phyloP scores from a whole-genome alignment of 2,888 invertebrate genomes.

The Cerastis rubricosa region DNA sequence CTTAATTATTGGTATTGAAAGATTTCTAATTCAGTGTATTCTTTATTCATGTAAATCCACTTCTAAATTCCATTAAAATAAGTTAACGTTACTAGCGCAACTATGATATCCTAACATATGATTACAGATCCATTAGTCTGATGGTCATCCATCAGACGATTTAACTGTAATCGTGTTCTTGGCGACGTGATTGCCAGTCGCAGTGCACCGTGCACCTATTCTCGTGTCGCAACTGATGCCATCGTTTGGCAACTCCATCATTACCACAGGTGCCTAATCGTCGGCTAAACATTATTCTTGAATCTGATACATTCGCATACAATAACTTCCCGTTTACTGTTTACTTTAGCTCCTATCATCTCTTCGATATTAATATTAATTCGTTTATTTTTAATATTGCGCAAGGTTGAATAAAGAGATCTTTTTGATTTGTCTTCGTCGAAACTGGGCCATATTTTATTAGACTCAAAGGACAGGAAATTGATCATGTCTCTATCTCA shows the following conservation, averaged over 20 bases:
- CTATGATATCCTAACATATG: neutral
- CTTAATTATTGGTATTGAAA: neutral
- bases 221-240: constrained; percentile 58
- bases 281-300: constrained; percentile 44
- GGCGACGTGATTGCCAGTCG: constrained; percentile 32
- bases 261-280: constrained; percentile 59
- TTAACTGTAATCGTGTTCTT: constrained; percentile 15
- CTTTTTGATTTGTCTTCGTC: constrained; percentile 24
- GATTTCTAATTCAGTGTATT: neutral
- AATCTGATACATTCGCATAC: constrained; percentile 19
- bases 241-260: constrained; percentile 59
- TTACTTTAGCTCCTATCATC: constrained; percentile 38
- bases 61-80: neutral
- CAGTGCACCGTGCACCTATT: constrained; percentile 47
- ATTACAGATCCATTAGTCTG: constrained; percentile 29
- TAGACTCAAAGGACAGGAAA: constrained; percentile 28
- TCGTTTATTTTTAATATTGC: constrained; percentile 30
- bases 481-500: constrained; percentile 16
- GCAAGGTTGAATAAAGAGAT: constrained; percentile 39
- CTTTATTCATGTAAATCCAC: neutral
- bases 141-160: no score
- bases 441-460: constrained; percentile 37
- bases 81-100: neutral
- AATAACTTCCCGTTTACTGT: constrained; percentile 54
- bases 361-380: constrained; percentile 44